Conservation (phyloP, 2,888 invertebrate species). For the Sinhomidia bicolor region DNA sequence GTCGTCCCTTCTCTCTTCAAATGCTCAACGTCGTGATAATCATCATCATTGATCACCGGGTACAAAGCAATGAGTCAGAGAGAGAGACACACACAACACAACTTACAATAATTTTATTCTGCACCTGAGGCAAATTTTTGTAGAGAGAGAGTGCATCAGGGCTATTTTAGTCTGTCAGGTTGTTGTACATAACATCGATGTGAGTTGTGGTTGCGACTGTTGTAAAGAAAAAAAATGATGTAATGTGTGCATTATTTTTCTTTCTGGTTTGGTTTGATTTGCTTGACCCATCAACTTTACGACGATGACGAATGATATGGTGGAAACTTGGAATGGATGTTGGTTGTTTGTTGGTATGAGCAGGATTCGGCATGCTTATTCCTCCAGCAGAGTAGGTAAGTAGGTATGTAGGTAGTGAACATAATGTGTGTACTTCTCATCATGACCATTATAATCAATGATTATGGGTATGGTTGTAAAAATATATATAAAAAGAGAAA, state of each 20-base stretch:
- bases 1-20: not conserved
- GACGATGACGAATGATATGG: constrained; percentile 56
- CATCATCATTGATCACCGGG: constrained; percentile 20
- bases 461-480: constrained; percentile 30
- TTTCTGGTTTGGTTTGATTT: constrained; percentile 1
- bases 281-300: constrained; percentile 63
- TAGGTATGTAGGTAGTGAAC: not conserved
- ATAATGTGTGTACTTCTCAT: not conserved
- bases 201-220: not conserved
- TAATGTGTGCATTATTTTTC: no score
- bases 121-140: constrained; percentile 14
- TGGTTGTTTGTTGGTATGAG: no score
- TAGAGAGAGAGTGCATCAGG: not conserved
- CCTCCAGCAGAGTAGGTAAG: no score
- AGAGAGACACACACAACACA: no score
- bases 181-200: no score
- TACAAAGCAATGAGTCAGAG: constrained; percentile 3
- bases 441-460: constrained; percentile 23
- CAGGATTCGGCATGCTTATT: not conserved
- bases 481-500: not conserved
- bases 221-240: not conserved
- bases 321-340: not conserved
- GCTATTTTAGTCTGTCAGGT: not conserved
- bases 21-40: constrained; percentile 19
- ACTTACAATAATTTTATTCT: no score